Evolutionary conservation across 1,140 invertebrate species (phyloP), one percentile per base, ranked within the genome.

Genomic region (Pseudomyrmex gracilis): DNA sequence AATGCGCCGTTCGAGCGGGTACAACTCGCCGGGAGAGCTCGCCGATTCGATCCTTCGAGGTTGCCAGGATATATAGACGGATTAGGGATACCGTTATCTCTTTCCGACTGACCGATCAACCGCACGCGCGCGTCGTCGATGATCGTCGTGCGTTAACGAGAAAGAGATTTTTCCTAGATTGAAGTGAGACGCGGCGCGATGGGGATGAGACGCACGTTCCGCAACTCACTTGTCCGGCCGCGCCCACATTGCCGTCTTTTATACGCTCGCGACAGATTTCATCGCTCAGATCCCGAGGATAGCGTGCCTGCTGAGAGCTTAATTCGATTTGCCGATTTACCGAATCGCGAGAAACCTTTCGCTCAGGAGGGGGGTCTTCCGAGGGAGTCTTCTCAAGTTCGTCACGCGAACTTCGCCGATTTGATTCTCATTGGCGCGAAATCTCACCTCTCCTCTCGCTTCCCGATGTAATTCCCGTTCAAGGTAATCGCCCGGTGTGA

Each of bases 151-250:
- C 63, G 80, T 17, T 49, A 53, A 57, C 22, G 20, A 34, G 45
- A 17, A 17, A 15, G 51, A 70, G 43, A 24, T 67, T n/a, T n/a
- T n/a, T 68, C 58, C 64, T 73, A 89, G 64, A 82, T 90, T 92
- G 94, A 94, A 94, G 93, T 93, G 93, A 94, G 93, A 92, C 93
- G 92, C 92, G 93, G 91, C 83, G 74, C 88, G 84, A 92, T 61
- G 85, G 83, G 85, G 45, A 84, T 89, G 90, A 89, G 7, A 78
- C 43, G 77, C 84, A 89, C 92, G 91, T 92, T 91, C 93, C 92
- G 92, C 93, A 92, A 89, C 92, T 94, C 93, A 94, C 94, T 94
- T 93, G 88, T 76, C 73, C 82, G 22, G 45, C 43, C 67, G 70
- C 86, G 85, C 83, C 85, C 84, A 85, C 82, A 89, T 89, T 86